phyloP scores from a whole-genome alignment of 2,888 invertebrate species.

The Apotomis turbidana region DNA sequence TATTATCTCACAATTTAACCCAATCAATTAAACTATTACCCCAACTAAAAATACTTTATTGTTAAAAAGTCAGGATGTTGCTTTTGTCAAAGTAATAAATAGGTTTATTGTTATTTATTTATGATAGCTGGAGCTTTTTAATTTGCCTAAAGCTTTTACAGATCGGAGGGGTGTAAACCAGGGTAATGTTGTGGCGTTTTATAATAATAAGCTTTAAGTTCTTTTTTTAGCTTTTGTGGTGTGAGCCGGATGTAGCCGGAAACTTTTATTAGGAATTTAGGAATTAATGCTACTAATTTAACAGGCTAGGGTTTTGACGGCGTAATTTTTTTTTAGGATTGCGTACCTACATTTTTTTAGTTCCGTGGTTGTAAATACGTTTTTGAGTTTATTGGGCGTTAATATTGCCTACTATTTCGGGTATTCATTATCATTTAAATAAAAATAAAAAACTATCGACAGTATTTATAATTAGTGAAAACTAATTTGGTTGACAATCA shows the following conservation, averaged over 20 bases:
- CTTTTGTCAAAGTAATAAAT: conserved; percentile 35
- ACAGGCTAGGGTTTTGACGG: neutral
- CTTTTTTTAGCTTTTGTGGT: conserved; percentile 46
- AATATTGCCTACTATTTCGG: too few relatives aligned
- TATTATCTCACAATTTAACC: conserved; percentile 28
- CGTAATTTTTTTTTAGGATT: neutral
- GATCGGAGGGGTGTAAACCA: conserved; percentile 51
- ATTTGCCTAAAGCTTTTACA: conserved; percentile 50
- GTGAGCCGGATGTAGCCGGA: conserved; percentile 50
- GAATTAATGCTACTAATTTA: neutral
- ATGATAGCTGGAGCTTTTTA: conserved; percentile 53
- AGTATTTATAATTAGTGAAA: too few relatives aligned
- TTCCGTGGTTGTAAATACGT: too few relatives aligned
- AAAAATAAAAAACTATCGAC: too few relatives aligned
- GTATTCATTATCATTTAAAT: too few relatives aligned
- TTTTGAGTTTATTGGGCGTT: too few relatives aligned
- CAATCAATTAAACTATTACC: conserved; percentile 34
- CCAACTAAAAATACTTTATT: conserved; percentile 21
- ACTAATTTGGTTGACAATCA: too few relatives aligned
- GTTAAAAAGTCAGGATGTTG: conserved; percentile 39
- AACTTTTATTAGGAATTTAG: conserved; percentile 43
- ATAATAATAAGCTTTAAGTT: conserved; percentile 40
- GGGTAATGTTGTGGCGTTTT: conserved; percentile 52
- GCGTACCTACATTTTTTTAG: neutral
- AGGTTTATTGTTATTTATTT: conserved; percentile 51